These are phyloP conservation scores for Eptatretus burgeri DNA, from an alignment of 2,113 vertebrate genomes.

Conservation along the genomic window DNA sequence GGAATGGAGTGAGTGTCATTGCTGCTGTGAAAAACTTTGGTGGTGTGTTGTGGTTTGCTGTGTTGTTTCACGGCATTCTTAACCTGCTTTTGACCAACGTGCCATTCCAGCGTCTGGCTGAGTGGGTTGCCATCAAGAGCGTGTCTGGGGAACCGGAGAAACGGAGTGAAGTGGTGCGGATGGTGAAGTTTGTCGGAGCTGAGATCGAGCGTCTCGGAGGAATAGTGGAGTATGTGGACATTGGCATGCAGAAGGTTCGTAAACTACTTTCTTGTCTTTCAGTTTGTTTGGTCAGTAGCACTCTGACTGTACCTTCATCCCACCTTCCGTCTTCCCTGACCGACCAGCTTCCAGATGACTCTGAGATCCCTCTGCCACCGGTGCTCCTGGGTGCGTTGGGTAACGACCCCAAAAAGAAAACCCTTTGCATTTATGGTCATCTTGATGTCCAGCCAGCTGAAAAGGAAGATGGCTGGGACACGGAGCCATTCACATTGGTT, in stretches of 20 bases:
- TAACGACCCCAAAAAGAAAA: conserved; percentile 54
- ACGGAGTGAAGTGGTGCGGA: conserved; percentile 37
- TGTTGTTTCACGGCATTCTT: no score
- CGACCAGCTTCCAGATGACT: conserved; percentile 37
- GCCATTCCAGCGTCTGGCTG: conserved; percentile 28
- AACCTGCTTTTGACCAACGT: neutral
- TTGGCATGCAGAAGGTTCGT: conserved; percentile 44
- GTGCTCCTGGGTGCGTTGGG: conserved; percentile 48
- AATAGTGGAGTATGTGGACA: conserved; percentile 36
- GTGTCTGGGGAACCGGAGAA: conserved; percentile 82
- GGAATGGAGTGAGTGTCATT: no score
- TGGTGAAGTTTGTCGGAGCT: conserved; percentile 56
- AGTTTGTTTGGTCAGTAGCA: no score
- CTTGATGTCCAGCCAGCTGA: conserved; percentile 70
- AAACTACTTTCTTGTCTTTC: no score
- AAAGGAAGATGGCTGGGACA: conserved; percentile 60
- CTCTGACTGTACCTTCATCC: no score
- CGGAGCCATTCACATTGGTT: conserved; percentile 57
- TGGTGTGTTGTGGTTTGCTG: no score
- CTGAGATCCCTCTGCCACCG: conserved; percentile 57
- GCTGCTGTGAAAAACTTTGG: no score
- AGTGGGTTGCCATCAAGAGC: conserved; percentile 73
- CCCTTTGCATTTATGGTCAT: conserved; percentile 67
- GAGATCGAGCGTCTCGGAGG: conserved; percentile 55
- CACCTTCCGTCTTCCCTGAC: no score